phyloP scores from a whole-genome alignment of 2,888 invertebrate genomes.

The Notocelia uddmanniana region DNA sequence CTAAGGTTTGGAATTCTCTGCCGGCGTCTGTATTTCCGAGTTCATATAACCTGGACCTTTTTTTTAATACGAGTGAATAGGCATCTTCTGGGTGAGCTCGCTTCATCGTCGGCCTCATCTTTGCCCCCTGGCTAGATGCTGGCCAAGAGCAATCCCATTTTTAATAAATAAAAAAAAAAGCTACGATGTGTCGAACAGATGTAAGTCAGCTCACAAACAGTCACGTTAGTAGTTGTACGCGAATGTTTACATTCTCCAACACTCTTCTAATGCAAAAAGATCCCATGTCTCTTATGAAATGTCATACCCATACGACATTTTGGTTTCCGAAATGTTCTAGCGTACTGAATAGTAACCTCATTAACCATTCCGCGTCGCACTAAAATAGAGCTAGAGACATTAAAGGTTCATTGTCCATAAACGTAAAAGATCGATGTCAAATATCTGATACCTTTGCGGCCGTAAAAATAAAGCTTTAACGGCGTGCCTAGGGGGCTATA shows the following conservation, averaged over 20 bases:
- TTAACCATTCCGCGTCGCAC: slow-evolving; percentile 2
- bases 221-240: neutral
- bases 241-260: neutral
- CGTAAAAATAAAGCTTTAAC: slow-evolving; percentile 69
- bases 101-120: too few species aligned
- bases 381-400: slow-evolving; percentile 8
- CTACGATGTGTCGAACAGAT: slow-evolving; percentile 25
- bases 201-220: neutral
- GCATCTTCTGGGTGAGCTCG: too few species aligned
- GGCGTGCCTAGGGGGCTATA: slow-evolving; percentile 64
- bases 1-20: too few species aligned
- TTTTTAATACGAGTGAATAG: too few species aligned
- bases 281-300: neutral
- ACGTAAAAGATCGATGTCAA: slow-evolving; percentile 41
- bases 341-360: neutral
- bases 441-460: slow-evolving; percentile 53
- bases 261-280: neutral
- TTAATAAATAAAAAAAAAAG: too few species aligned
- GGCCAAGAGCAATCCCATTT: too few species aligned
- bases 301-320: neutral
- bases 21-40: too few species aligned
- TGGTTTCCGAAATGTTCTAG: neutral
- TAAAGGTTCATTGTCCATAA: slow-evolving; percentile 22
- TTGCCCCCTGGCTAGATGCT: too few species aligned
- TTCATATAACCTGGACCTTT: too few species aligned